Evolutionary conservation across 2,888 invertebrate species (phyloP), one percentile per base, ranked within the genome.

Genomic region (Chirona hameri): DNA sequence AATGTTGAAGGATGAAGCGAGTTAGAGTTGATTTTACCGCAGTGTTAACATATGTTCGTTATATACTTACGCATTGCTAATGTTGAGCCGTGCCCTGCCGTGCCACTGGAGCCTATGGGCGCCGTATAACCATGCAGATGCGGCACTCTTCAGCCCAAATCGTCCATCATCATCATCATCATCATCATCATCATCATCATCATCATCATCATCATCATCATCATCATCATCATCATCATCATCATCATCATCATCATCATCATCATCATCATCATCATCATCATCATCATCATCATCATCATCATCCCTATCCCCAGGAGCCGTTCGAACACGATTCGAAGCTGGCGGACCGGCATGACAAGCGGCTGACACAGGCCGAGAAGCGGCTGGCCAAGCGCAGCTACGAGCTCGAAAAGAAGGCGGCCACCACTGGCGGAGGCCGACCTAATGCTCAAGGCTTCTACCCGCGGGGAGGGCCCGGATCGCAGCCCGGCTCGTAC

Each of bases 321-420:
- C 98, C 98, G 0, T 98, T 98, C 89, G 95, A 96, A 86, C 98
- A 99, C 87, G 98, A 99, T 88, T 97, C 97, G 18, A 90, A 98
- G 82, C 90, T 99, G 57, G 94, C 98, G 7, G 98, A 98, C 88
- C 91, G 97, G 79, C 97, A 98, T 87, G 98, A 98, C 87, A 95
- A 97, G 88, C 96, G 97, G 87, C 89, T 98, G 79, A 97, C 97
- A 0, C 94, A 94, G 87, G 95, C 95, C 52, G 98, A 98, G 88
- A 98, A 98, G 88, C 90, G 96, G 85, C 89, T 97, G 82, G 98
- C 98, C 0, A 95, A 97, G 87, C 92, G 97, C 84, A 94, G 95
- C 76, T 98, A 98, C 88, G 97, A 98, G 88, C 90, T 96, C 85
- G 98, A 98, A 87, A 98, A 98, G 89, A 94, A 95, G 88, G 87